Evolutionary conservation across 1,140 invertebrate genomes (phyloP).

Genomic region (Thaumatotibia leucotreta): DNA sequence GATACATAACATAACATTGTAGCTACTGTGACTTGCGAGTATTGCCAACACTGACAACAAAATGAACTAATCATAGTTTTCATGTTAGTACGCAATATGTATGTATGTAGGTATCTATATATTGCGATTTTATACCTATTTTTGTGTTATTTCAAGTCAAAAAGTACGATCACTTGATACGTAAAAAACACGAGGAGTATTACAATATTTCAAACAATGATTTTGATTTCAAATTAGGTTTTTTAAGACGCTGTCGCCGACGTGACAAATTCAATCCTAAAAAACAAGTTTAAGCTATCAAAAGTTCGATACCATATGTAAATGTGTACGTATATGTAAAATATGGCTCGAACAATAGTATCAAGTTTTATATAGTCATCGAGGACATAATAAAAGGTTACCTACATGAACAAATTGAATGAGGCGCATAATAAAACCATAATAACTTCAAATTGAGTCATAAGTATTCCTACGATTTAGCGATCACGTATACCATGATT

Average conservation of each 20-base stretch:
- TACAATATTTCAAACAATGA: constrained; percentile 12
- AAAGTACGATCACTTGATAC: background rate
- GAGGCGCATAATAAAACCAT: background rate
- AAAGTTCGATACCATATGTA: constrained; percentile 53
- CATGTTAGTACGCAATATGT: no score
- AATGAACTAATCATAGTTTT: no score
- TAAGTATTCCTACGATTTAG: background rate
- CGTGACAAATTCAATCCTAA: constrained; percentile 38
- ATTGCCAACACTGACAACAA: no score
- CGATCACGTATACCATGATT: background rate
- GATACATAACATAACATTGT: no score
- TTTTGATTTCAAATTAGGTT: constrained; percentile 17
- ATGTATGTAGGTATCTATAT: no score
- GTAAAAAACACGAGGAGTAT: background rate
- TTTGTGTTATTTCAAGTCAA: no score
- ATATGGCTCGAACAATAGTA: background rate
- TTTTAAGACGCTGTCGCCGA: constrained; percentile 17
- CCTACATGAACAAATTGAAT: background rate
- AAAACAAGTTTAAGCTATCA: constrained; percentile 28
- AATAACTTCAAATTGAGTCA: background rate
- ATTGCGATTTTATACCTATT: no score
- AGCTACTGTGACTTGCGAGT: no score
- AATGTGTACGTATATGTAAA: constrained; percentile 28
- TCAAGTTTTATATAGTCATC: background rate
- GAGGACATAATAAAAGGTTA: background rate